These are phyloP conservation scores for Myiothlypis chrysogaster DNA, from an alignment of 2,797 vertebrate genomes.

Conservation along the genomic window DNA sequence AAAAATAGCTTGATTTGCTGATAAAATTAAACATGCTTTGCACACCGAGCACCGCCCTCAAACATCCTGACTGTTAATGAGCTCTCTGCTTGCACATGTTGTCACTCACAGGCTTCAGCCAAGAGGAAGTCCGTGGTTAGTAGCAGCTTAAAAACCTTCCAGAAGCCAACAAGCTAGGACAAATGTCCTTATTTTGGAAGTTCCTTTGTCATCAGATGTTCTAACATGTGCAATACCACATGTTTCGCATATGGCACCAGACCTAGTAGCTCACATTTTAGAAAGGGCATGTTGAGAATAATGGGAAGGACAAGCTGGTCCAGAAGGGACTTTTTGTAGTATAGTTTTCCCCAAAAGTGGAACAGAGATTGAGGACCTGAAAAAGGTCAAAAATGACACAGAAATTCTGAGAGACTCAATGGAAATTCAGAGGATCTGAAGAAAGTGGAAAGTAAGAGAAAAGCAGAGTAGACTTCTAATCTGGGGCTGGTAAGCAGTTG, in stretches of 20 bases:
- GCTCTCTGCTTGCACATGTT: not conserved
- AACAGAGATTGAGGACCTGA: not conserved
- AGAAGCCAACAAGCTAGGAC: not conserved
- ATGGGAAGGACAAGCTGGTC: not conserved
- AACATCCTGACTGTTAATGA: slow-evolving; percentile 48
- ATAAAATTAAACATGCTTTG: slow-evolving; percentile 56
- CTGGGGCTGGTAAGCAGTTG: not conserved
- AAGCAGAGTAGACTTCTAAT: not conserved
- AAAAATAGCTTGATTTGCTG: slow-evolving; percentile 57
- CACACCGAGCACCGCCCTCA: not conserved
- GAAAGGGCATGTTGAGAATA: not conserved
- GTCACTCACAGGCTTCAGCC: slow-evolving; percentile 21
- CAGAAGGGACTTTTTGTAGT: not conserved
- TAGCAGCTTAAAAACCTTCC: not conserved
- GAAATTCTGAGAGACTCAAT: not conserved
- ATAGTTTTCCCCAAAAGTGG: not conserved
- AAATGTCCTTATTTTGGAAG: not conserved
- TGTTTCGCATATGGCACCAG: not conserved
- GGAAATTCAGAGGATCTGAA: not conserved
- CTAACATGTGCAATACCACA: not conserved
- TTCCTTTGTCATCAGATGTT: not conserved
- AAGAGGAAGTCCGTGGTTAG: slow-evolving; percentile 37
- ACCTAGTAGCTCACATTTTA: not conserved
- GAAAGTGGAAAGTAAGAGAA: not conserved
- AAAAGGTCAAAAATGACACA: not conserved